phyloP scores from a whole-genome alignment of 2,797 vertebrate species.

The Ctenopoma multispine region DNA sequence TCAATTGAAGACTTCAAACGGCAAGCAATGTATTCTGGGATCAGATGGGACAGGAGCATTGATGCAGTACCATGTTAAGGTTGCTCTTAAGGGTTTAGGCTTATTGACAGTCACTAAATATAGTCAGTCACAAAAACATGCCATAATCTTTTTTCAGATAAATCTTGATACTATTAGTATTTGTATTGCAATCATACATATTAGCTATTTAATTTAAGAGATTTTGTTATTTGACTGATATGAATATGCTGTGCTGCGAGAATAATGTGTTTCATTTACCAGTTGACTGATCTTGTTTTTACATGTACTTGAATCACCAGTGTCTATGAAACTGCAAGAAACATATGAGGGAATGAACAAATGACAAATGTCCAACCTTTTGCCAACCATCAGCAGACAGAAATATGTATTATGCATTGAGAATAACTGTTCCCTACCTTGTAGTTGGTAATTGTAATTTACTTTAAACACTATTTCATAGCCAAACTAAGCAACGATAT shows the following conservation, averaged over 20 bases:
- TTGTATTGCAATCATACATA: background rate
- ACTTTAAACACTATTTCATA: background rate
- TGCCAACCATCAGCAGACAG: background rate
- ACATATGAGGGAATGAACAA: background rate
- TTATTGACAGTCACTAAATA: slow-evolving; percentile 57
- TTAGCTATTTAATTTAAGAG: background rate
- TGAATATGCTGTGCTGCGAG: background rate
- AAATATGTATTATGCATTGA: background rate
- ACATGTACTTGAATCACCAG: background rate
- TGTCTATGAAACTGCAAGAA: background rate
- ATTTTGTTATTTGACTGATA: background rate
- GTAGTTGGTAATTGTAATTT: background rate
- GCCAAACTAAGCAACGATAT: slow-evolving; percentile 1
- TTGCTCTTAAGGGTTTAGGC: slow-evolving; percentile 69
- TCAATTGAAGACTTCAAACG: slow-evolving; percentile 85
- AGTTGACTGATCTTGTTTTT: slow-evolving; percentile 8
- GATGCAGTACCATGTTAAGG: slow-evolving; percentile 61
- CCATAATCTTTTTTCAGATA: slow-evolving; percentile 3
- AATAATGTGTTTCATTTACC: background rate
- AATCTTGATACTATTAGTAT: background rate
- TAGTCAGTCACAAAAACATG: slow-evolving; percentile 3
- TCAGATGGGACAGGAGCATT: slow-evolving; percentile 68
- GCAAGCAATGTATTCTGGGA: slow-evolving; percentile 74
- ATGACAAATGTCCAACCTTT: background rate
- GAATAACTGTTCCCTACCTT: background rate